These are phyloP conservation scores for Caenorhabditis becei DNA, from an alignment of 2,888 invertebrate genomes.

Conservation along the genomic window DNA sequence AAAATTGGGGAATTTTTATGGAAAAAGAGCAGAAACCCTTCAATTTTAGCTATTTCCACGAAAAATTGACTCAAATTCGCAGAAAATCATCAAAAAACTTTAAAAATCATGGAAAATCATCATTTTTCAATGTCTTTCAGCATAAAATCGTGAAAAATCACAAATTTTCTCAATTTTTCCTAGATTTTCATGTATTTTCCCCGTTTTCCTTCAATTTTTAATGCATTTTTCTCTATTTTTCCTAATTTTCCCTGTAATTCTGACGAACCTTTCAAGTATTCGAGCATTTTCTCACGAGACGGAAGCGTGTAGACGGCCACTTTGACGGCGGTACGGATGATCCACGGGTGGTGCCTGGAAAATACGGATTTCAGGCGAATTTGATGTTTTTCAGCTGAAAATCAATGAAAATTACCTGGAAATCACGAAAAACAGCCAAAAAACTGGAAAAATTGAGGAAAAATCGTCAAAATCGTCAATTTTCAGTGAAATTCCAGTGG, in stretches of 20 bases:
- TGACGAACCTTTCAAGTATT: slow-evolving; percentile 58
- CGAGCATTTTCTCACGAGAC: slow-evolving; percentile 59
- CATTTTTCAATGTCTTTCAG: neutral
- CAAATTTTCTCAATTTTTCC: neutral
- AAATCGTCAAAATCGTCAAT: neutral
- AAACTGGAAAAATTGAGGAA: neutral
- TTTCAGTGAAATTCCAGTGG: too few relatives aligned
- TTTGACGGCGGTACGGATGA: slow-evolving; percentile 68
- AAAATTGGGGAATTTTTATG: too few relatives aligned
- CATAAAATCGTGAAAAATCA: neutral
- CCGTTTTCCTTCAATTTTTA: neutral
- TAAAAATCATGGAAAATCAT: neutral
- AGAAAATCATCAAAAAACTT: too few relatives aligned
- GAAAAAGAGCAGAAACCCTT: too few relatives aligned
- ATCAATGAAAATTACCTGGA: too few relatives aligned
- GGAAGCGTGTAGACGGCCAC: slow-evolving; percentile 71
- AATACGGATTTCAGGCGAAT: neutral
- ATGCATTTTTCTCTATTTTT: neutral
- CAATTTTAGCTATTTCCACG: too few relatives aligned
- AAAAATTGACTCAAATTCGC: too few relatives aligned
- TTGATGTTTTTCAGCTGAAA: too few relatives aligned
- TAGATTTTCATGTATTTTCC: neutral
- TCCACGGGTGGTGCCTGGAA: slow-evolving; percentile 67
- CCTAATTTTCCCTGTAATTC: neutral
- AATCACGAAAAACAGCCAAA: too few relatives aligned